Evolutionary conservation across 2,888 invertebrate genomes (phyloP), one percentile per base, ranked within the genome.

Genomic region (Poecilobothrus nobilitatus): DNA sequence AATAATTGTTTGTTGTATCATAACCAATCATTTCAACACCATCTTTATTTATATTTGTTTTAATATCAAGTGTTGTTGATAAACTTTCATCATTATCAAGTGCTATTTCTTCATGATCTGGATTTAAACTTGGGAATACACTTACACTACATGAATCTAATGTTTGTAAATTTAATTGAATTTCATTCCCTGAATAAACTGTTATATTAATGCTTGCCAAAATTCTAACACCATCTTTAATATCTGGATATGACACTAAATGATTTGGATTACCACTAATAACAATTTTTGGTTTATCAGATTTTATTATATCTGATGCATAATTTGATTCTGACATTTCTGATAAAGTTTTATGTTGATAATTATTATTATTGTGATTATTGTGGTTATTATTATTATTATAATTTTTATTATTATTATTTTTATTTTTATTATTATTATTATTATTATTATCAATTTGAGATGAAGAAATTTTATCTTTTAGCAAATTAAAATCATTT

Each of bases 71-170:
- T 7, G 80, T 79, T 1, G 80, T 76, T 7, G 81, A 80, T 0
- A 81, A 71, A 2, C 78, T 76, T 67, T 81, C 81, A 69, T 81
- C 81, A 6, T 81, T 79, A 73, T 81, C 81, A 7, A 81, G 76
- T 71, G 80, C 77, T 21, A 82, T 81, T 74, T 91, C 92, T 82
- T 98, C 98, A 81, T 96, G 94, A 83, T 97, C 96, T 9, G 96
- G 94, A 84, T 97, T 95, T 74, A 98, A 84, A 9, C 95, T 94
- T 44, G 97, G 97, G 81, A 95, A 94, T 70, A 97, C 95, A 65
- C 93, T 91, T 69, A 98, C 91, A 71, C 92, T 91, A 83, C 98
- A 98, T 68, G 94, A 93, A 81, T 97, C 97, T 75, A 97, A 82
- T 79, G 91, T 89, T 79, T 91, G 89, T 68, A 76, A 68, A 61